Base-by-base conservation (phyloP, 2,888 invertebrate species). In the Erpobdella octoculata region DNA sequence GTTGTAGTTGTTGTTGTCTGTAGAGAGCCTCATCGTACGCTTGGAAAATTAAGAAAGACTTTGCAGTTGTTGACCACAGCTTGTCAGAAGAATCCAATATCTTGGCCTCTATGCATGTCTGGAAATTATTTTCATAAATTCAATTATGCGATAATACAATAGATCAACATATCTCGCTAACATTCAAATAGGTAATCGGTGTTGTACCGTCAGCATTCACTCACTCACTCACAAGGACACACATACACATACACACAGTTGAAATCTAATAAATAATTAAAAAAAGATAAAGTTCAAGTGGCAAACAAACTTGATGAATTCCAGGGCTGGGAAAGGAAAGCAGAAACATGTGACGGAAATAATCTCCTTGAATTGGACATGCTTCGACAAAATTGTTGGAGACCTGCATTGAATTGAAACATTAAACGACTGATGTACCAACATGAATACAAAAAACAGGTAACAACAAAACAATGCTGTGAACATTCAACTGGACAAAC, bases 331-430 rank as follows among this genome's bases (percentile, higher is more conserved):
- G 81, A 28, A 92, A 89, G 0, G 89, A 87, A 46, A 96, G 86
- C 67, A 96, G 85, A 83, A 95, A 94, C 82, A 92, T 92, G 0
- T 92, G 91, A 0, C 91, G 90, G 83, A 96, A 93, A 85, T 94
- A 95, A 81, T 96, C 95, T 36, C 92, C 89, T 79, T 93, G 91
- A 0, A 76, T 78, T 1, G 78, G 78, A 25, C 76, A 72, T 36
- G 80, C 79, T 41, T 76, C 75, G 4, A 69, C 70, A 61, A 62
- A 38, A 5, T n/a, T 18, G 25, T 18, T 31, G 21, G 28, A 53
- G 28, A 53, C 53, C 53, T 53, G 53, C n/a, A n/a, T n/a, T n/a
- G n/a, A n/a, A n/a, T n/a, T n/a, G n/a, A n/a, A 53, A 9, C 48
- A 53, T 53, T n/a, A 53, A 53, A 1, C 18, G 28, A 25, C 15